Base-by-base conservation (phyloP, 1,140 invertebrate species). In the Drosophila novamexicana region DNA sequence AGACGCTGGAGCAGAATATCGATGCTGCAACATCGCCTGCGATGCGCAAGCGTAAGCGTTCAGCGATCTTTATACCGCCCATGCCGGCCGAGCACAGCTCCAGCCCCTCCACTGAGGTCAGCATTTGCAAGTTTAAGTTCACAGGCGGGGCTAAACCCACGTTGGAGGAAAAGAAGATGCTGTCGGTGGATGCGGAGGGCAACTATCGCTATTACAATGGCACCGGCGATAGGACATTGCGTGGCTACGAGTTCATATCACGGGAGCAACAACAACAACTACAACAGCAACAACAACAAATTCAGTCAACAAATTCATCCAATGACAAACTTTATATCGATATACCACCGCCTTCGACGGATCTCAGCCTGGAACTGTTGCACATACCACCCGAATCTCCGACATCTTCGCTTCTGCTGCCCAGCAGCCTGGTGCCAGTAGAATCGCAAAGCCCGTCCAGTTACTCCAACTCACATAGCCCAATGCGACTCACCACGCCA, bases 91-190 rank as follows among this genome's bases (percentile, higher is more conserved):
- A 96, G 70, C 95, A 95, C 67, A 93, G 94, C 5, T 95, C 95
- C 8, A 96, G 96, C 77, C 96, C 96, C 0, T 95, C 96, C 0
- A 96, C 96, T 0, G 96, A 97, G 92, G 96, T 97, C 45, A 97
- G 96, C 92, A 98, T 98, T 88, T 98, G 97, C 91, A 98, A 98
- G 88, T 98, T 98, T 84, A 98, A 98, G 90, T 98, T 98, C 88
- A 97, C 97, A 0, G 97, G 97, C 5, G 97, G 97, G 0, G 96
- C 96, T 32, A 97, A 97, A 69, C 97, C 97, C 0, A 96, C 95
- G 52, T 91, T 98, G 34, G 96, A 98, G 91, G 97, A 98, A 81
- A 98, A 98, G 93, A 98, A 98, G 92, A 97, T 97, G 94, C 93
- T 98, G 0, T 97, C 96, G 0, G 96, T 97, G 1, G 96, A 97